These are phyloP conservation scores for Carposina sasakii DNA, from an alignment of 1,140 invertebrate genomes.

Conservation along the genomic window DNA sequence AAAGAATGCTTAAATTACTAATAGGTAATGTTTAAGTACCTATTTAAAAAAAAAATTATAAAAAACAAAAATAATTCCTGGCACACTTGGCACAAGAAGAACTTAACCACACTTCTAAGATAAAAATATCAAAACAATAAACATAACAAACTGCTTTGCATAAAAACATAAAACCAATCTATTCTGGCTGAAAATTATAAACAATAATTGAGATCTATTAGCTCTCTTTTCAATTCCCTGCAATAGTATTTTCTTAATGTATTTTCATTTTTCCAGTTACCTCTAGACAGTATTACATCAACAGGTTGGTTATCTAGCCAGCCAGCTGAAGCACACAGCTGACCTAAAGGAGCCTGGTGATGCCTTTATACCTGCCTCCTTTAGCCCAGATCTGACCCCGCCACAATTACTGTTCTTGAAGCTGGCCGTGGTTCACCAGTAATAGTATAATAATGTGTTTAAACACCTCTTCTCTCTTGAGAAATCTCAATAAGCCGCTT, in stretches of 20 bases:
- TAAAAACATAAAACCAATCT: no score
- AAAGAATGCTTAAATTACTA: no score
- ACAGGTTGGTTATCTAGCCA: conserved; percentile 13
- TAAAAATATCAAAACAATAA: no score
- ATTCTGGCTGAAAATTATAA: background rate
- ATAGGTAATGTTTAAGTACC: no score
- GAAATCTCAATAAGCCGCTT: conserved; percentile 1
- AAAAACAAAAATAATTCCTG: no score
- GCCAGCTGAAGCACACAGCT: conserved; percentile 2
- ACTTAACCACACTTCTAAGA: no score
- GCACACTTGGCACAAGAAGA: no score
- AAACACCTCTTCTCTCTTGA: conserved; percentile 1
- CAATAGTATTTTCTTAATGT: conserved; percentile 11
- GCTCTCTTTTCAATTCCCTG: conserved; percentile 10
- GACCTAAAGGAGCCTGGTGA: background rate
- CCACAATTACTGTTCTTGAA: conserved; percentile 3
- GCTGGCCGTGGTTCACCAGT: conserved; percentile 3
- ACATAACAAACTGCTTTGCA: no score
- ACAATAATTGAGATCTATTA: conserved; percentile 1
- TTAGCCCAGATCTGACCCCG: background rate
- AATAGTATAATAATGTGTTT: background rate
- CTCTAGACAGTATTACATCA: conserved; percentile 14
- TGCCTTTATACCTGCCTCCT: conserved; percentile 5
- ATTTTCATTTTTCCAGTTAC: conserved; percentile 13
- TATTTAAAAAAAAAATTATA: no score